Evolutionary conservation across 2,888 invertebrate species (phyloP).

Genomic region (Amphipoea lucens): DNA sequence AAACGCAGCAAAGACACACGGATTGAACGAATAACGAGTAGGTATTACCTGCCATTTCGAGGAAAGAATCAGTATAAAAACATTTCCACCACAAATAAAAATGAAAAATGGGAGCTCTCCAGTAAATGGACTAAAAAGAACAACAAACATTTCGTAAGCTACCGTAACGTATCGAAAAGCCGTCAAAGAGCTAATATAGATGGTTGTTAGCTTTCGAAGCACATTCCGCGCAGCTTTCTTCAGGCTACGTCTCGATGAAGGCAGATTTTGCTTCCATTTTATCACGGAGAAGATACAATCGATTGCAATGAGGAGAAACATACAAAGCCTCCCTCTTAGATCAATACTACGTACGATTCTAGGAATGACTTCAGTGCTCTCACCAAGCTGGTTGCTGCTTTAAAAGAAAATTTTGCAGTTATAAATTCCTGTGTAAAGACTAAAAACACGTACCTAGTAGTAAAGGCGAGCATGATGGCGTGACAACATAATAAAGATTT

Average conservation of each 20-base stretch:
- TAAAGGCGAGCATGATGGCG: neutral
- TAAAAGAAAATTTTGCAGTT: neutral
- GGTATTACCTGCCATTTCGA: neutral
- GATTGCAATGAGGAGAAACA: slow-evolving; percentile 5
- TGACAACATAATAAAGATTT: slow-evolving; percentile 35
- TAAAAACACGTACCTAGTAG: slow-evolving; percentile 11
- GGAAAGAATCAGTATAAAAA: slow-evolving; percentile 19
- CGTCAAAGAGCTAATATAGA: slow-evolving; percentile 49
- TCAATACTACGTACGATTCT: neutral
- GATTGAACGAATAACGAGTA: neutral
- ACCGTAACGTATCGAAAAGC: slow-evolving; percentile 45
- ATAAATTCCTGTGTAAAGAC: neutral
- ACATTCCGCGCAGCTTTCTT: slow-evolving; percentile 44
- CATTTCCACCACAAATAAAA: slow-evolving; percentile 31
- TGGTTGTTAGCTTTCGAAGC: slow-evolving; percentile 43
- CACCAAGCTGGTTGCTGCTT: neutral
- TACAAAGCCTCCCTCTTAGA: neutral
- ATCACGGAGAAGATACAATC: slow-evolving; percentile 32
- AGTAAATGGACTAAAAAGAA: slow-evolving; percentile 41
- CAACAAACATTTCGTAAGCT: slow-evolving; percentile 43
- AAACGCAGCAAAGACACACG: neutral
- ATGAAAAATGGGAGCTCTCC: slow-evolving; percentile 33
- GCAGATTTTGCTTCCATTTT: slow-evolving; percentile 33
- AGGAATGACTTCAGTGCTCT: neutral
- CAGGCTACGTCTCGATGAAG: slow-evolving; percentile 38